A percentile compares a stretch with the other conserved stretches of the same genome.
Evolutionary conservation across 2,888 invertebrate genomes (phyloP).

Genomic region (Cataglyphis altisquamis): DNA sequence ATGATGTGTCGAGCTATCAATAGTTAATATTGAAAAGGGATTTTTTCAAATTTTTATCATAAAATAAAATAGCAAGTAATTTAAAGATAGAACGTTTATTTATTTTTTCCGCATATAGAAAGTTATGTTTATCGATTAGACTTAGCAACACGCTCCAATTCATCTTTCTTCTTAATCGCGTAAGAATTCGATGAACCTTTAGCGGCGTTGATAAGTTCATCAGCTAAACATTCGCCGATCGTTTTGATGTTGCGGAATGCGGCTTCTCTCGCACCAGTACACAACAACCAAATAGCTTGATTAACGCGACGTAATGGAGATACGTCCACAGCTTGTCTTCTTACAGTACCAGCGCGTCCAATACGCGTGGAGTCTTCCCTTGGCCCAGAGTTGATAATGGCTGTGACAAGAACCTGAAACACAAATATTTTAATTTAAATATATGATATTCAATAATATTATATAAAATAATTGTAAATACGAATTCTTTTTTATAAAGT

Average conservation of each 20-base stretch:
- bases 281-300: constrained; percentile 99
- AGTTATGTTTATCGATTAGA: constrained; percentile 97
- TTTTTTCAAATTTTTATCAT: neutral
- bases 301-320: constrained; percentile 99
- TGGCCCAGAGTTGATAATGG: constrained; percentile 99
- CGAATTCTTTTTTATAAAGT: neutral
- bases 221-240: constrained; percentile 99
- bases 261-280: constrained; percentile 99
- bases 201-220: constrained; percentile 99
- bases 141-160: constrained; percentile 99
- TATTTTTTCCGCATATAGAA: constrained; percentile 59
- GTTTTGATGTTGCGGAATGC: constrained; percentile 99
- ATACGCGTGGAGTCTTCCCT: constrained; percentile 99
- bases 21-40: neutral
- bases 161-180: constrained; percentile 99
- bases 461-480: neutral
- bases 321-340: constrained; percentile 99
- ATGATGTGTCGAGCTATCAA: neutral
- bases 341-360: constrained; percentile 99
- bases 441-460: neutral
- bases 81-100: constrained; percentile 75
- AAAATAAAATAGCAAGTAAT: neutral
- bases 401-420: constrained; percentile 94
- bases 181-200: constrained; percentile 99
- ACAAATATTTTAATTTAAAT: neutral